Evolutionary conservation across 2,888 invertebrate genomes (phyloP), one percentile per base, ranked within the genome.

Genomic region (Ophioninae sp.): DNA sequence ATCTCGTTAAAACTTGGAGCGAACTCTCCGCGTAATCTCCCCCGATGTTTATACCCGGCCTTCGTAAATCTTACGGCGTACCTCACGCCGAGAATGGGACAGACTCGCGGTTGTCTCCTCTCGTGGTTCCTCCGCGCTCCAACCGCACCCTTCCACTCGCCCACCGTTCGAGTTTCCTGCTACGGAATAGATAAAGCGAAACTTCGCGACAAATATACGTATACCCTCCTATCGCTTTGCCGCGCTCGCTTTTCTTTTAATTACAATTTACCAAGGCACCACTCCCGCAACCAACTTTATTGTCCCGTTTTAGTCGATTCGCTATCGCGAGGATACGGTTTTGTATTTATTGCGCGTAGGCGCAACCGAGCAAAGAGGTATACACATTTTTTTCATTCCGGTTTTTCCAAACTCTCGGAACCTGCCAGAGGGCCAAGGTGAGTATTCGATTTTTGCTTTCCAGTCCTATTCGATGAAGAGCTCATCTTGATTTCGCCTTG

Each of bases 1-100:
- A 91, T 90, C 92, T 92, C 93, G 92, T 93, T 93, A 93, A 93
- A 92, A 93, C 92, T 93, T 92, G 90, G 91, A 92, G 91, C 90
- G 91, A 88, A 92, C 91, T 92, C 91, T 91, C 89, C 88, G 90
- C 88, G 92, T 92, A 93, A 93, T 93, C 93, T 92, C 91, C 87
- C 89, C 90, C 90, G 89, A 93, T 92, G 92, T 93, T 92, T 93
- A 92, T 92, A 91, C 77, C 90, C 89, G 88, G 90, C 87, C 72
- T 87, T 86, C 89, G 91, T 92, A 91, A 92, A 92, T 92, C 92
- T 90, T 86, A 79, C 58, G 86, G 85, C 67, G 81, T 82, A 79
- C 63, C 75, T 63, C 78, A 59, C 80, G 30, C 41, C 68, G 39
- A 81, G 80, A 67, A 81, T 82, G 84, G 72, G 80, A 81, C 76